Evolutionary conservation across 2,797 vertebrate genomes (phyloP).

Genomic region (Acanthornis magna): DNA sequence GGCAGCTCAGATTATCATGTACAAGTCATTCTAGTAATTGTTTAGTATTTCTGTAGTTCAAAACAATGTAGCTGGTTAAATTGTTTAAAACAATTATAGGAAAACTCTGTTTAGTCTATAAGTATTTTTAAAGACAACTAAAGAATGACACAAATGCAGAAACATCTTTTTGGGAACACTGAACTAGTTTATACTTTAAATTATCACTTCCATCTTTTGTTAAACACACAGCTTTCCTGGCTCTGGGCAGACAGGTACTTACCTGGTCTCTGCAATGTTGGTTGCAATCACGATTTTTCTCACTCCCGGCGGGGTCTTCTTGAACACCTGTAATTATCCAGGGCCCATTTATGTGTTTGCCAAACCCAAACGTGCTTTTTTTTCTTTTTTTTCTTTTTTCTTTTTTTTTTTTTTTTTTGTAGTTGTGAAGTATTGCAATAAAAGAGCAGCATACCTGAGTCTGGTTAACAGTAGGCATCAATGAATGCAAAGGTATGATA

Average conservation of each 20-base stretch:
- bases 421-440: background rate
- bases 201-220: background rate
- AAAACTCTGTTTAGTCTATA: background rate
- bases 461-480: slow-evolving; percentile 98
- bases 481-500: slow-evolving; percentile 95
- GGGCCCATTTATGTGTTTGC: background rate
- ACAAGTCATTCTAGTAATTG: background rate
- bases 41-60: background rate
- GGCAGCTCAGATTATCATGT: background rate
- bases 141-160: background rate
- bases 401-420: background rate
- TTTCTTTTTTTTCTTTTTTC: background rate
- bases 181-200: background rate
- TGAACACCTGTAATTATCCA: slow-evolving; percentile 87
- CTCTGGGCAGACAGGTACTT: background rate
- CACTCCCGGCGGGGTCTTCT: slow-evolving; percentile 92
- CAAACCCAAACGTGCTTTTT: background rate
- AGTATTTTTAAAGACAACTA: background rate
- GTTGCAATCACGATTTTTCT: slow-evolving; percentile 98
- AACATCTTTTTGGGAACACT: background rate
- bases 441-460: slow-evolving; percentile 83
- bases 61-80: background rate
- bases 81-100: background rate
- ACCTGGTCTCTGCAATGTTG: slow-evolving; percentile 99
- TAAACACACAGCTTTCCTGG: background rate